These are phyloP conservation scores for Centropyge bicolor DNA, from an alignment of 2,797 vertebrate species.

Conservation along the genomic window DNA sequence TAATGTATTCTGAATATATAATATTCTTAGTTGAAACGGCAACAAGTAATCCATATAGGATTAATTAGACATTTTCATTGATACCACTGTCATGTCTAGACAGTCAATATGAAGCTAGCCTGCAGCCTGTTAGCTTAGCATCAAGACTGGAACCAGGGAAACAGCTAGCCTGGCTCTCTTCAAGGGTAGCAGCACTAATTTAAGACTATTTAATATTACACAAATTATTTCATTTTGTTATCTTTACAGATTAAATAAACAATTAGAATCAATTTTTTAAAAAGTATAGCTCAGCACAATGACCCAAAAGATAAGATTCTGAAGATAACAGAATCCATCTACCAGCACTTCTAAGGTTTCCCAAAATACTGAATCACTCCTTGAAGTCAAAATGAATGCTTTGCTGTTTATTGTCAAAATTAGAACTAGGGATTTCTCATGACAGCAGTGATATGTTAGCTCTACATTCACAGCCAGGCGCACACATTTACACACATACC, in stretches of 20 bases:
- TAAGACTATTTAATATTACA: neutral
- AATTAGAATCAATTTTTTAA: no score
- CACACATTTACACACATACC: constrained; percentile 24
- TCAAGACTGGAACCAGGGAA: neutral
- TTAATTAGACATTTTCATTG: neutral
- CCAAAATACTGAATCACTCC: neutral
- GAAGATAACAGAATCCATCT: neutral
- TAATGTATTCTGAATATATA: neutral
- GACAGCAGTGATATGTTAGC: constrained; percentile 16
- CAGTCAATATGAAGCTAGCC: neutral
- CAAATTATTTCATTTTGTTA: neutral
- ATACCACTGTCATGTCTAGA: neutral
- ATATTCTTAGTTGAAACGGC: neutral
- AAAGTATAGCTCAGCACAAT: neutral
- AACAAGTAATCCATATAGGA: neutral
- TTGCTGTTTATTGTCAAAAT: neutral
- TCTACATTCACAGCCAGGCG: constrained; percentile 7
- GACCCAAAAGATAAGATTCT: no score
- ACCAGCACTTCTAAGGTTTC: neutral
- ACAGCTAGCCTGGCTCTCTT: neutral
- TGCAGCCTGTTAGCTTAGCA: neutral
- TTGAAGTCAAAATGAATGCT: neutral
- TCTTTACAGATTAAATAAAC: neutral
- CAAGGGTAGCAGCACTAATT: neutral
- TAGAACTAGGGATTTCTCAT: constrained; percentile 9